phyloP scores from a whole-genome alignment of 2,888 invertebrate genomes.

The Lissocephala sabroskyi region DNA sequence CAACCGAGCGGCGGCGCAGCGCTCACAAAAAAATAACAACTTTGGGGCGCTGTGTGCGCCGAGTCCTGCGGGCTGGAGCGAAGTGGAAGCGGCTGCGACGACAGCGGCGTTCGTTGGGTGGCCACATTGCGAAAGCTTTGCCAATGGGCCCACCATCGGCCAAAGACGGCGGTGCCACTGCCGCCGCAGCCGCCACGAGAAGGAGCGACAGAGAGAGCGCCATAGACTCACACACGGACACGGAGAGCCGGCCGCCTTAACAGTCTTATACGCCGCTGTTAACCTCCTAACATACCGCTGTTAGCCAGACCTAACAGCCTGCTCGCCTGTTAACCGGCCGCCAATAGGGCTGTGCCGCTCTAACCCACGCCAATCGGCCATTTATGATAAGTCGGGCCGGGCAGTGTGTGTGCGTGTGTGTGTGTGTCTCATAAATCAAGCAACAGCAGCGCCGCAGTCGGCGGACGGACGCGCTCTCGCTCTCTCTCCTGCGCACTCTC shows the following conservation, averaged over 20 bases:
- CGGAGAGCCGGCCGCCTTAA: conserved; percentile 1
- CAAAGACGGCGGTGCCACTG: too few relatives aligned
- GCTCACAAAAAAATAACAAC: too few relatives aligned
- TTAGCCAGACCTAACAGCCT: conserved; percentile 9
- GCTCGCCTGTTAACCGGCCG: conserved; percentile 3
- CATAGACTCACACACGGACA: background rate
- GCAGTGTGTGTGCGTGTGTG: conserved; percentile 7
- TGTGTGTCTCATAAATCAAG: conserved; percentile 1
- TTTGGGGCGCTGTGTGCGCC: conserved; percentile 9
- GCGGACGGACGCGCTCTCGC: background rate
- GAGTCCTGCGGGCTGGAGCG: conserved; percentile 15
- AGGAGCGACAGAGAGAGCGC: background rate
- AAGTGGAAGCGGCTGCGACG: conserved; percentile 11
- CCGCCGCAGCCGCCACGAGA: background rate
- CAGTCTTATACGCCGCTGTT: conserved; percentile 27
- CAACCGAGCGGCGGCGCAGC: conserved; percentile 13
- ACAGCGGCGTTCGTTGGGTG: conserved; percentile 23
- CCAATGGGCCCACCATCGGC: too few relatives aligned
- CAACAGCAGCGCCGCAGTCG: background rate
- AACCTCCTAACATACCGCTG: conserved; percentile 28
- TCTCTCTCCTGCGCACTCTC: conserved; percentile 11
- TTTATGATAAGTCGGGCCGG: conserved; percentile 19
- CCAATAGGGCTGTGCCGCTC: conserved; percentile 35
- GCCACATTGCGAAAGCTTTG: conserved; percentile 15
- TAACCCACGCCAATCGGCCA: conserved; percentile 28